Evolutionary conservation across 2,797 vertebrate genomes (phyloP).

Genomic region (Caiman crocodilus): DNA sequence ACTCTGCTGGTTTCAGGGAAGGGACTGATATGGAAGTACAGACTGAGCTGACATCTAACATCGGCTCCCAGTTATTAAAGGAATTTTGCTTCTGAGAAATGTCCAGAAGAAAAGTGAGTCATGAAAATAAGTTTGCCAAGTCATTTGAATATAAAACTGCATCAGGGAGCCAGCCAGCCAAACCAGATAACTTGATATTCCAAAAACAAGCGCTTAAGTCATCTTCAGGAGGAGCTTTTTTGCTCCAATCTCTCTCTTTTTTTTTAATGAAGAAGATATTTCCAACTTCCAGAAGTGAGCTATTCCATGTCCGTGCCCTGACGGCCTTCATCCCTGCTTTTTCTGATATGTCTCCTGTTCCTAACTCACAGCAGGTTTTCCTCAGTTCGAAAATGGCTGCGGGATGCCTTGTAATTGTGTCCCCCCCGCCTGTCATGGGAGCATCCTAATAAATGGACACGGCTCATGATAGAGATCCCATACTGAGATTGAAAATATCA

Average conservation of each 20-base stretch:
- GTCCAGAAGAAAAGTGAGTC: fast-evolving
- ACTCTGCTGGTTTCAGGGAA: neutral
- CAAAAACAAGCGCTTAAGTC: neutral
- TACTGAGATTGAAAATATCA: neutral
- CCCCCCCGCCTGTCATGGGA: neutral
- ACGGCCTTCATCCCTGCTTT: neutral
- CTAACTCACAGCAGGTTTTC: neutral
- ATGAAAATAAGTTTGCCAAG: neutral
- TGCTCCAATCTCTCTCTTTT: neutral
- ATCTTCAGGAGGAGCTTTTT: neutral
- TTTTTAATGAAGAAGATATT: neutral
- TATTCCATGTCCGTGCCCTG: neutral
- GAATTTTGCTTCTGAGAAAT: neutral
- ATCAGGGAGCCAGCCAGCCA: neutral
- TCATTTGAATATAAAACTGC: neutral
- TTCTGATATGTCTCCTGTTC: neutral
- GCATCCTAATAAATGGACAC: neutral
- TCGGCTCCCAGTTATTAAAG: neutral
- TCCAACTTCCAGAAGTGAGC: fast-evolving
- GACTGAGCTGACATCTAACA: neutral
- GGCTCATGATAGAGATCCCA: fast-evolving
- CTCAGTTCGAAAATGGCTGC: neutral
- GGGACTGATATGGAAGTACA: neutral
- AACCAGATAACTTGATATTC: neutral
- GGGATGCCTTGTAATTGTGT: fast-evolving